phyloP scores from a whole-genome alignment of 2,888 invertebrate species.

The Hoplodrina ambigua region DNA sequence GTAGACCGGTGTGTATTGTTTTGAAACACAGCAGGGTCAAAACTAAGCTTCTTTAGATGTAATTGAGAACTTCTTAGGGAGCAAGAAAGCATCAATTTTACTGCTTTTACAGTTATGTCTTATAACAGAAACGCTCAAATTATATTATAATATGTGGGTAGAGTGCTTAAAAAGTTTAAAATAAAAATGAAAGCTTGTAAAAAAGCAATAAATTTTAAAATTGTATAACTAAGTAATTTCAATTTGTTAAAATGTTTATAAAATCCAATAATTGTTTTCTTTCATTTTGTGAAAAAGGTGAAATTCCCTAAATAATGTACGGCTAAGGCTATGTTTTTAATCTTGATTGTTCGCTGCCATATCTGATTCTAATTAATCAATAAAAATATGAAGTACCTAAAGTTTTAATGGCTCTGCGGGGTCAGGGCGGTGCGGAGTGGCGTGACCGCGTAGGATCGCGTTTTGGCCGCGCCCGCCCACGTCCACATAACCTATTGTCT shows the following conservation, averaged over 20 bases:
- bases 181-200: too few relatives aligned
- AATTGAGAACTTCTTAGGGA: neutral
- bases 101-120: neutral
- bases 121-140: too few relatives aligned
- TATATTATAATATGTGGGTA: too few relatives aligned
- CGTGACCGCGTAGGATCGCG: conserved; percentile 80
- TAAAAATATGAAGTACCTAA: conserved; percentile 71
- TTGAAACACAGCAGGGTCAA: too few relatives aligned
- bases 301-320: conserved; percentile 17
- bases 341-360: conserved; percentile 66
- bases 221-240: neutral
- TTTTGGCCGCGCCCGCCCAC: conserved; percentile 84
- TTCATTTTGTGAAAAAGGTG: conserved; percentile 13
- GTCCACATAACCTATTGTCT: conserved; percentile 80
- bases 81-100: neutral
- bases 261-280: conserved; percentile 13
- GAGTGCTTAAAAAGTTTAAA: neutral
- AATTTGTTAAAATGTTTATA: conserved; percentile 7
- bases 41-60: neutral
- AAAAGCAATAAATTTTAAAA: conserved; percentile 5
- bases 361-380: conserved; percentile 76
- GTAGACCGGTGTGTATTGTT: neutral
- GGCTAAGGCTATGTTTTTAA: conserved; percentile 47
- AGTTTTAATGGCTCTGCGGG: conserved; percentile 60
- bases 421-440: conserved; percentile 66